Base-by-base conservation (phyloP, 1,140 invertebrate species). In the Papilio polyxenes region DNA sequence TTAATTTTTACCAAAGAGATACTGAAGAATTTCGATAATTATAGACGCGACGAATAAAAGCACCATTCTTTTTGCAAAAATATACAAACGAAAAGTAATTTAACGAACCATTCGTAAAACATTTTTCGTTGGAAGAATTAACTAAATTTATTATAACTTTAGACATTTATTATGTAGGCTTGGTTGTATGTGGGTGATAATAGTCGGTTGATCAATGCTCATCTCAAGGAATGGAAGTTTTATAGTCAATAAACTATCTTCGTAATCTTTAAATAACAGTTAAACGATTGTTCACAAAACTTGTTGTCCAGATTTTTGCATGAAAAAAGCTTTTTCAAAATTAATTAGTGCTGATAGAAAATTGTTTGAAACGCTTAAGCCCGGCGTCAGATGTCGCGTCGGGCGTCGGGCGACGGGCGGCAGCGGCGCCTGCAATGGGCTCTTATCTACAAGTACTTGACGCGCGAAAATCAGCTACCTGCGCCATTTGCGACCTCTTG, bases 401-500 rank as follows among this genome's bases (percentile, higher is more conserved):
- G 76, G 40, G 7, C 44, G 69, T 83, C 85, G 89, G 40, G 7
- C 88, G 88, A 85, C 89, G 80, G 80, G 80, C 85, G 84, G 78
- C 83, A 84, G 81, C 83, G 81, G 72, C 82, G 65, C 81, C 48
- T 83, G 78, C 82, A 83, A 53, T 82, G 74, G 56, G 81, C 75
- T 75, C 85, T 88, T 90, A 91, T 92, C 89, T 87, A 85, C 62
- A 65, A 44, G 82, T 84, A 90, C 89, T 92, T 91, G 89, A 91
- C 84, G 85, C 88, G 85, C 78, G 83, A 85, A 83, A 84, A 75
- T 80, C 72, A 81, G 72, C 83, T 65, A 65, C 62, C 62, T 65
- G 86, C 88, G 88, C 84, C 88, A 84, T 82, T 76, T 78, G 82
- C 80, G 79, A 76, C 84, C 86, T 86, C 87, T 85, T 85, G 77